Evolutionary conservation across 2,797 vertebrate genomes (phyloP), one percentile per base, ranked within the genome.

Genomic region (Hydrolagus colliei): DNA sequence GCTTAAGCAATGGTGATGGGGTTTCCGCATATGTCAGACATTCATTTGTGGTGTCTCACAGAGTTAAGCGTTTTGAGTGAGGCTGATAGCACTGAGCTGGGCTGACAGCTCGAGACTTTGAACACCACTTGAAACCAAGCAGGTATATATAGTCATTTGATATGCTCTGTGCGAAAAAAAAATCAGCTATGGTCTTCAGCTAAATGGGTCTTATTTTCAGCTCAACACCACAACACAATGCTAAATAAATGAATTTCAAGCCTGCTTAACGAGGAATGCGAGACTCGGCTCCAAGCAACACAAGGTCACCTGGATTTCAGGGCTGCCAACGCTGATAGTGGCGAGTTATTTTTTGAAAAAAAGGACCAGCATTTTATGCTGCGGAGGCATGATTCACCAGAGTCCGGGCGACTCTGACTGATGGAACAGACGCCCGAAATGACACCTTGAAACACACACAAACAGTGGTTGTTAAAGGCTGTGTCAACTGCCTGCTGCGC

Each of bases 211-310:
- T 67, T 68, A 68, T 84, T 68, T 67, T n/a, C 79, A 41, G 71
- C 71, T 84, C 52, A 71, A 71, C 65, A 41, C 27, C 71, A 10
- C 20, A 52, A 52, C 6, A 52, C 9, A 67, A 71, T 35, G 79
- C 20, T 35, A 84, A 67, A 84, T 84, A 84, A 84, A 68, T 84
- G 79, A 67, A 71, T 18, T 84, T 68, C 14, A 71, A 68, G 12
- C 63, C 32, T 52, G 41, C 14, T 68, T 84, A 18, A 41, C 9
- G 35, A 71, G 71, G 71, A 84, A 84, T 67, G 79, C 27, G 68
- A 35, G 9, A 12, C 62, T 82, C 61, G 41, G 79, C 22, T 82
- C 14, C 22, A 68, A 82, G 35, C 14, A 82, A 32, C 79, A 35
- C 63, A 82, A 82, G 79, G 79, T 82, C 79, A 71, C 27, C n/a